Conservation (phyloP, 2,888 invertebrate genomes). For the Lamellibrachia satsuma region DNA sequence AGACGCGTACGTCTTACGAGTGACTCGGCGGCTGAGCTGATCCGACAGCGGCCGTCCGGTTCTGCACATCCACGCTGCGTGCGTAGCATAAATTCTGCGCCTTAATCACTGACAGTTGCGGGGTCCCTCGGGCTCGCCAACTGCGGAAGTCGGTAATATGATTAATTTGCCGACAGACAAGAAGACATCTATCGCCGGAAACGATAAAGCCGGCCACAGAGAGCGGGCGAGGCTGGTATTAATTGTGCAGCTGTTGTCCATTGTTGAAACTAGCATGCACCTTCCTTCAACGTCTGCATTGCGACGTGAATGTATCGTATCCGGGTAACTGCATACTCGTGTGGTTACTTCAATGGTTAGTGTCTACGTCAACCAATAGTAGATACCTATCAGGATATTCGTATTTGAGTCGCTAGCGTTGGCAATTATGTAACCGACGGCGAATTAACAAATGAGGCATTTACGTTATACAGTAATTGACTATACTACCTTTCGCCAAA, state of each 20-base stretch:
- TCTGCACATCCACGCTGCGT: background rate
- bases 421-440: background rate
- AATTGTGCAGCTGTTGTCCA: background rate
- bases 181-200: slow-evolving; percentile 17
- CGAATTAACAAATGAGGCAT: background rate
- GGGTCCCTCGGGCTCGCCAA: background rate
- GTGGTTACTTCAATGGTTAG: background rate
- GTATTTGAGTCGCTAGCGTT: background rate
- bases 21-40: background rate
- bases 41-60: background rate
- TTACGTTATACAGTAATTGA: background rate
- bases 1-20: background rate
- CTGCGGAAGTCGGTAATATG: slow-evolving; percentile 11
- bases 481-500: background rate
- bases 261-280: background rate
- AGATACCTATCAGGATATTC: background rate
- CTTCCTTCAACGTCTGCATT: background rate
- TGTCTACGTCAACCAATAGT: background rate
- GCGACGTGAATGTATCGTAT: background rate
- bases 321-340: background rate
- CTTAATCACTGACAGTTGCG: background rate
- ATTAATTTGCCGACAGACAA: slow-evolving; percentile 17
- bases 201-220: background rate
- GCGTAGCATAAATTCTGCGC: background rate
- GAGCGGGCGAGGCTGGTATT: background rate